phyloP scores from a whole-genome alignment of 2,113 vertebrate species.

The Atherinomorus stipes region DNA sequence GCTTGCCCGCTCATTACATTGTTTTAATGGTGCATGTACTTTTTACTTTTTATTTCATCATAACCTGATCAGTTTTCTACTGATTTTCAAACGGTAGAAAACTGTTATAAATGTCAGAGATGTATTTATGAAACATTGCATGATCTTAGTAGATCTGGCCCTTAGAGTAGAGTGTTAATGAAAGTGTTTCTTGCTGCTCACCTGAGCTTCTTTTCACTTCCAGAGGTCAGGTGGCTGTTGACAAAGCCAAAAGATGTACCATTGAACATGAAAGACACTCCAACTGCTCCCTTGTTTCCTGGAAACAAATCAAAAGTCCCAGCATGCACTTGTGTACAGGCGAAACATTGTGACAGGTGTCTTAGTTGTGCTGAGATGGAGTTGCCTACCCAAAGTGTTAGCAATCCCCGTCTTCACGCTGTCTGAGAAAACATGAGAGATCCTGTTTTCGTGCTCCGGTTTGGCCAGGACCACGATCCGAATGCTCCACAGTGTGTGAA shows the following conservation, averaged over 20 bases:
- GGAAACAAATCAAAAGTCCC: constrained; percentile 18
- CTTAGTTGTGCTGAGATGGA: background rate
- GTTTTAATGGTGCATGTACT: too few species aligned
- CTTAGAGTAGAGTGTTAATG: background rate
- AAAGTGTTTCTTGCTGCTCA: constrained; percentile 65
- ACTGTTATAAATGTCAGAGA: too few species aligned
- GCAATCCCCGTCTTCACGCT: constrained; percentile 97
- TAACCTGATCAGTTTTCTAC: too few species aligned
- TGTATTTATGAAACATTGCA: too few species aligned
- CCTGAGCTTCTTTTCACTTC: constrained; percentile 98
- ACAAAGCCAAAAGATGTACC: constrained; percentile 97
- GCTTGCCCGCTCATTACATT: too few species aligned
- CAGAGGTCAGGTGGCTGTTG: constrained; percentile 98
- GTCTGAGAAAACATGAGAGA: constrained; percentile 93
- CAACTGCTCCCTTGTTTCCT: constrained; percentile 96
- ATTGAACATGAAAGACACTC: constrained; percentile 98
- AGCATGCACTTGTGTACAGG: background rate
- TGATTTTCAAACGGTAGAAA: too few species aligned
- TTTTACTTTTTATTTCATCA: too few species aligned
- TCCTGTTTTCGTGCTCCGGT: constrained; percentile 95
- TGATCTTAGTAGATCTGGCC: too few species aligned
- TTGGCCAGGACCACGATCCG: constrained; percentile 93
- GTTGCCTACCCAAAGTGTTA: constrained; percentile 91
- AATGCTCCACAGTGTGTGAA: constrained; percentile 96
- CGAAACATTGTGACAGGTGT: background rate